Evolutionary conservation across 2,888 invertebrate species (phyloP), one percentile per base, ranked within the genome.

Genomic region (Drosophila rellima): DNA sequence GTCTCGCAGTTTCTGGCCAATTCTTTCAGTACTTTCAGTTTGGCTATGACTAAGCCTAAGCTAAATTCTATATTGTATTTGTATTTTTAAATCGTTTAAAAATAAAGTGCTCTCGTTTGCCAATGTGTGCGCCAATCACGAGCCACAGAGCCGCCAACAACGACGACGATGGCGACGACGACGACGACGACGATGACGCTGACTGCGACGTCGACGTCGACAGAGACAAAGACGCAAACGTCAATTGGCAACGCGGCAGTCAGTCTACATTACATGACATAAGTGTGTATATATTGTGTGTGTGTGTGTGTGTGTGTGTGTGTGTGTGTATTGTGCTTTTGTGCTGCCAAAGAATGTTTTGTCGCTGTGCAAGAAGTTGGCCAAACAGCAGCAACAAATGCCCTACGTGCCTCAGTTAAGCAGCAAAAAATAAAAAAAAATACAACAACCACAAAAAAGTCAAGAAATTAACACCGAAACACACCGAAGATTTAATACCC

Each of bases 91-190:
- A 85, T 75, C 78, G 63, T 89, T 85, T 85, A 85, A 86, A 85
- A 85, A 85, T 85, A 85, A 85, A 85, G 81, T 86, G 88, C 83
- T 85, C 85, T 85, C 89, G 85, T 88, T 89, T 89, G 89, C 78
- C 85, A 88, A 85, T 78, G 83, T 89, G 70, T 85, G 83, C 88
- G 89, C 85, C 85, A 85, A 85, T 85, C 85, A 85, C 89, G 80
- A 89, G 85, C 80, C 70, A 60, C 69, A 63, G 61, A 80, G 73
- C 69, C 73, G 55, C 73, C 70, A 61, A 57, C 69, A 68, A 70
- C 65, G 44, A 3, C 42, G 44, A 29, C 39, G 47, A 3, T 37
- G 45, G 17, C 33, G 42, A n/a, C 26, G n/a, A 23, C 23, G 23
- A 23, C 23, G 23, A 7, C 26, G 31, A 31, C 35, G 60, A 10